These are phyloP conservation scores for Salvelinus sp. DNA, from an alignment of 2,113 vertebrate genomes.

Conservation along the genomic window DNA sequence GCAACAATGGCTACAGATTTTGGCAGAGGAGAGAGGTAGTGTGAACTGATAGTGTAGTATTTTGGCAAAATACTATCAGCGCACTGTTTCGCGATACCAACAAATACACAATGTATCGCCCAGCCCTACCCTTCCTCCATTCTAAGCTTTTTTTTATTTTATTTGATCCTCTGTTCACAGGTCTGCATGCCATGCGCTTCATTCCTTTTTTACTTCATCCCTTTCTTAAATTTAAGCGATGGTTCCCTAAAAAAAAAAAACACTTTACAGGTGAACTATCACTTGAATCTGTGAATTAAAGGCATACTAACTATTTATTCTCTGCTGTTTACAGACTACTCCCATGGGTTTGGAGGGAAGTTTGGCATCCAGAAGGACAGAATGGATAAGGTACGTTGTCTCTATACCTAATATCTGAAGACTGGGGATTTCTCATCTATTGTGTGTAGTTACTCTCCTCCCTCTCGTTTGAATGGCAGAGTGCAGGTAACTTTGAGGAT, in stretches of 20 bases:
- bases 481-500: constrained; percentile 88
- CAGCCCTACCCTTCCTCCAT: neutral
- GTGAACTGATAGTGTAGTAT: too few species aligned
- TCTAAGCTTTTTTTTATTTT: neutral
- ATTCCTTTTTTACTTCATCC: neutral
- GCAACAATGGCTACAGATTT: too few species aligned
- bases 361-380: constrained; percentile 93
- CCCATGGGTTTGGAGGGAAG: constrained; percentile 93
- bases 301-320: neutral
- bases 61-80: too few species aligned
- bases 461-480: constrained; percentile 64
- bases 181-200: neutral
- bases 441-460: neutral
- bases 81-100: too few species aligned
- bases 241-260: too few species aligned
- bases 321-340: constrained; percentile 80
- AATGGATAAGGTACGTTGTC: constrained; percentile 89
- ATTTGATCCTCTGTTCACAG: neutral
- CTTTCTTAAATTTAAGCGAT: neutral
- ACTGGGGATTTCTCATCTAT: neutral
- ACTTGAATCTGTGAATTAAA: neutral
- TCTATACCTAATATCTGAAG: neutral
- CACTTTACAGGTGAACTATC: constrained; percentile 11
- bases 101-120: neutral
- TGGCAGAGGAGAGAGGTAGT: too few species aligned